Evolutionary conservation across 2,888 invertebrate species (phyloP), one percentile per base, ranked within the genome.

Genomic region (Troglohyphantes excavatus): DNA sequence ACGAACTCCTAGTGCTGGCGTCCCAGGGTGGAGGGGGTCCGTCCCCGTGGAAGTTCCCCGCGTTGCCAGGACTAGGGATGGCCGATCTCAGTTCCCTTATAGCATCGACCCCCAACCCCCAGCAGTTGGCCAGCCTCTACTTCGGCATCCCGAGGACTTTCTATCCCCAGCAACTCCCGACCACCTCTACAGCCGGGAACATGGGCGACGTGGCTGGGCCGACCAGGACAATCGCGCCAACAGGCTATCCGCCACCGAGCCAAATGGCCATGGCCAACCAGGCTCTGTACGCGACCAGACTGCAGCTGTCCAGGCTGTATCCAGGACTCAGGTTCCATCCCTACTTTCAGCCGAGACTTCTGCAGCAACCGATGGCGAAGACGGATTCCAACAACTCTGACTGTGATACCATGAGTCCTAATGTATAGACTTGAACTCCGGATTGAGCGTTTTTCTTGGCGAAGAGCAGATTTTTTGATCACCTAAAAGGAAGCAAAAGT

Each of bases 281-380:
- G 29, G 88, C 88, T 3, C 53, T 89, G 21, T 89, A 89, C 7
- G 65, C 83, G 7, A 84, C 75, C 6, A 75, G 91, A 39, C 65
- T 91, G 11, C 91, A 91, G 26, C 76, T 91, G 5, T 84, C 88
- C 5, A 87, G 90, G 23, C 59, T 91, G 11, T 89, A 91, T 39
- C 91, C 91, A 3, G 89, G 91, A 43, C 46, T 90, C 19, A 87
- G 89, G 43, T 91, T 90, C 63, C 91, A 91, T 21, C 91, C 91
- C 13, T 91, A 91, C 61, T 84, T 91, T 23, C 89, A 89, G 26
- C 91, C 91, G 2, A 67, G 91, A 33, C 70, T 91, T 21, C 19
- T 91, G 46, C 91, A 89, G 46, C 86, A 82, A 6, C 43, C 90
- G 7, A 59, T 79, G 27, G 19, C 81, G 17, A 73, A 81, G 23